Conservation (phyloP, 2,113 vertebrate genomes). For the Montifringilla adamsi region DNA sequence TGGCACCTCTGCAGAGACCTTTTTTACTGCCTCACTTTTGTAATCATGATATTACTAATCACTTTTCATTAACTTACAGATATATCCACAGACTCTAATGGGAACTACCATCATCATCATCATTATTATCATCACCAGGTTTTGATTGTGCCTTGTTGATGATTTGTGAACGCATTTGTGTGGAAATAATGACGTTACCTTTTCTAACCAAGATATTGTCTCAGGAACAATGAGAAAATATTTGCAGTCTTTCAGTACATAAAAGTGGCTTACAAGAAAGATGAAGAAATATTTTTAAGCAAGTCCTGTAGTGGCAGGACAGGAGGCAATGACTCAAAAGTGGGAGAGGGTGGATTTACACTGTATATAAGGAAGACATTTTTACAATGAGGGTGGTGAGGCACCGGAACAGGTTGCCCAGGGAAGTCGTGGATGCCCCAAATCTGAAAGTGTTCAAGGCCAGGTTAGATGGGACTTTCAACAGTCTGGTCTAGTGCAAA, state of each 20-base stretch:
- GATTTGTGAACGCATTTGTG: background rate
- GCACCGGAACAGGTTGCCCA: background rate
- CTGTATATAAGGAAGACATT: background rate
- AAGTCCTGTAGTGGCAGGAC: background rate
- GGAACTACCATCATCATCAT: background rate
- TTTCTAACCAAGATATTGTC: background rate
- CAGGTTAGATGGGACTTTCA: background rate
- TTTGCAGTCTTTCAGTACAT: background rate
- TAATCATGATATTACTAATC: background rate
- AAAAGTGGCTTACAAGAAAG: background rate
- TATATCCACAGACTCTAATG: background rate
- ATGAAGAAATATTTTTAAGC: background rate
- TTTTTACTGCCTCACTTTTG: background rate
- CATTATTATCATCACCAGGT: background rate
- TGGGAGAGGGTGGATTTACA: background rate
- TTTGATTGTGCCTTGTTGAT: background rate
- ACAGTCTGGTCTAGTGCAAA: background rate
- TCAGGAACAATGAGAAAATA: background rate
- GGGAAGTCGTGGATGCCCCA: background rate
- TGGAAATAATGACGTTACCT: background rate
- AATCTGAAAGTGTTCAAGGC: background rate
- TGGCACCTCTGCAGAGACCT: background rate
- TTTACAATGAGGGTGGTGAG: accelerated
- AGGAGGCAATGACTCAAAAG: background rate
- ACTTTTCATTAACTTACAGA: background rate